Evolutionary conservation across 1,140 invertebrate genomes (phyloP), one percentile per base, ranked within the genome.

Genomic region (Drosophila neocordata): DNA sequence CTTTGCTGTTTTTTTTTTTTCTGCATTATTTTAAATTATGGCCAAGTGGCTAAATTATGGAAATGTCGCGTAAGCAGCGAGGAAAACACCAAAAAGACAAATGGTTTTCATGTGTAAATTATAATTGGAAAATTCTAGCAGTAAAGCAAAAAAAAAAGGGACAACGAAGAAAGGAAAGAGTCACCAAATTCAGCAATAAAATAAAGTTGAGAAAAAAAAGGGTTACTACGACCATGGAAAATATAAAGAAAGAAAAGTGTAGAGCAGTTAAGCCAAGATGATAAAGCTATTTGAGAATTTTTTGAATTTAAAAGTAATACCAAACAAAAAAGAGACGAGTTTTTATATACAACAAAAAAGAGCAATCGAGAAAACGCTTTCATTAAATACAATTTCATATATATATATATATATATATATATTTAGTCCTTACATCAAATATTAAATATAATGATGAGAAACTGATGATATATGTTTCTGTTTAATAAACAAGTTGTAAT

Each of bases 21-120:
- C 20, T 48, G 41, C 41, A 48, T 48, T 48, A 48, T 58, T 87
- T 87, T 82, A 85, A 85, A 85, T 85, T 87, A 85, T 78, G 78
- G 74, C 78, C 82, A 87, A 85, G 82, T 85, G 78, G 82, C 82
- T 85, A 85, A 85, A 85, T 85, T 85, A 85, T 85, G 82, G 74
- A 64, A 78, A 75, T 82, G 82, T 82, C 82, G 82, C 82, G 82
- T 87, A 75, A 64, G 65, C 65, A 57, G 34, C 41, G 52, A 41
- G 37, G 38, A 74, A 44, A 59, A 84, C 65, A 61, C 37, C 48
- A 57, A 76, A 63, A 77, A 87, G 82, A 87, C 77, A 84, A 84
- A 84, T 84, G 81, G 73, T 73, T 74, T 67, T 66, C 79, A 81
- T 81, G 81, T 81, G 81, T 87, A 81, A 87, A 85, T 85, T 85